phyloP scores from a whole-genome alignment of 2,797 vertebrate species.

The Potorous gilbertii region DNA sequence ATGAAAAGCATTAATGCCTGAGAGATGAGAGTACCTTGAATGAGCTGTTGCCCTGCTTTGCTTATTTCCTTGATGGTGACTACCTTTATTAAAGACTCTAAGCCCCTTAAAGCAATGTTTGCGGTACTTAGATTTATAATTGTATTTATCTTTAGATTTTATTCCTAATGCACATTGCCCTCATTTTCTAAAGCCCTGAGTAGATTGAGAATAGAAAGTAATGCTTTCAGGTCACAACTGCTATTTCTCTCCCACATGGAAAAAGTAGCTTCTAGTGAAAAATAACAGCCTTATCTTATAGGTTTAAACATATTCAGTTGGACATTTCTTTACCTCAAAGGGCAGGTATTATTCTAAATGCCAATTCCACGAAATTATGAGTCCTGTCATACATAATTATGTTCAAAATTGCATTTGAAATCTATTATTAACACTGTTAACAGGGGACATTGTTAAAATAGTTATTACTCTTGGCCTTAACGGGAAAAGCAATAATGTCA shows the following conservation, averaged over 20 bases:
- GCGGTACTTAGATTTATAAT: conserved; percentile 49
- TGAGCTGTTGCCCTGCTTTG: conserved; percentile 50
- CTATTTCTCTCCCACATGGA: conserved; percentile 39
- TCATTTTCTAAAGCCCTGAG: conserved; percentile 52
- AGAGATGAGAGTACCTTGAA: conserved; percentile 50
- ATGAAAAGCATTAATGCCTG: conserved; percentile 30
- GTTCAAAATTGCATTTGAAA: conserved; percentile 77
- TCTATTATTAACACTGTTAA: conserved; percentile 80
- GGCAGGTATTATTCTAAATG: conserved; percentile 77
- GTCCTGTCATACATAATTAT: conserved; percentile 77
- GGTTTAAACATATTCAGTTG: conserved; percentile 45
- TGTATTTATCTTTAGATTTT: conserved; percentile 57
- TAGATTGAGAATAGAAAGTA: conserved; percentile 56
- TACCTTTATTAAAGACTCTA: conserved; percentile 42
- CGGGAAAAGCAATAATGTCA: conserved; percentile 76
- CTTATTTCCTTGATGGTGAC: conserved; percentile 16
- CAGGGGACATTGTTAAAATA: conserved; percentile 79
- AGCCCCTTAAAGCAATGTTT: conserved; percentile 49
- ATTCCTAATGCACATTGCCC: conserved; percentile 51
- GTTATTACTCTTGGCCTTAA: conserved; percentile 79
- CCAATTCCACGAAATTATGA: conserved; percentile 76
- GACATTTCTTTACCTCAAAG: conserved; percentile 74
- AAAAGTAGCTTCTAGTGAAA: conserved; percentile 71
- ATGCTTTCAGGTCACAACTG: conserved; percentile 61
- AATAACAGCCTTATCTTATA: conserved; percentile 57